These are phyloP conservation scores for Lydus trimaculatus DNA, from an alignment of 2,888 invertebrate genomes.

Conservation along the genomic window DNA sequence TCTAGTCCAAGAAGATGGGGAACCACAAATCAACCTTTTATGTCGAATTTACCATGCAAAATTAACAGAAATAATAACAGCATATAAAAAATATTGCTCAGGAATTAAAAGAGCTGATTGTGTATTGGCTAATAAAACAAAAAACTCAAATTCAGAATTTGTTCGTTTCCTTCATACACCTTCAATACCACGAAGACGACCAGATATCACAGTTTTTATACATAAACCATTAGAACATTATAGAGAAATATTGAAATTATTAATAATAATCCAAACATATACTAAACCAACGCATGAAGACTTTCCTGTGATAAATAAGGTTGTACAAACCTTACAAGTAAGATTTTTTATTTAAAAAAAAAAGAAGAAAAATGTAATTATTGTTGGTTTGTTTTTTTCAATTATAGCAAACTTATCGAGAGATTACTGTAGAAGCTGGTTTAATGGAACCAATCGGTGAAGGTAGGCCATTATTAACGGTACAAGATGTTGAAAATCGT, in stretches of 20 bases:
- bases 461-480: conserved; percentile 79
- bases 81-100: conserved; percentile 83
- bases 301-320: conserved; percentile 60
- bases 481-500: conserved; percentile 85
- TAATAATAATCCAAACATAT: conserved; percentile 64
- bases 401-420: conserved; percentile 73
- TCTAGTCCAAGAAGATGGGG: conserved; percentile 76
- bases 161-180: conserved; percentile 82
- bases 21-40: conserved; percentile 72
- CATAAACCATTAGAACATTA: conserved; percentile 87
- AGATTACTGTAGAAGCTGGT: conserved; percentile 83
- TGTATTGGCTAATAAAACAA: conserved; percentile 78
- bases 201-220: conserved; percentile 84
- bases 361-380: too few species aligned
- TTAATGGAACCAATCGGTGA: conserved; percentile 87
- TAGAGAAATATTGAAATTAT: conserved; percentile 68
- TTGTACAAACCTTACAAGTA: conserved; percentile 63
- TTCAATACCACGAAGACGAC: conserved; percentile 79
- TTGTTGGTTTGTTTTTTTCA: background rate
- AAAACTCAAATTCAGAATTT: conserved; percentile 79
- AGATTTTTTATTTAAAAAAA: background rate
- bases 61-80: conserved; percentile 75
- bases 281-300: conserved; percentile 63
- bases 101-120: conserved; percentile 87
- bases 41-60: conserved; percentile 77